Evolutionary conservation across 2,797 vertebrate species (phyloP), one percentile per base, ranked within the genome.

Genomic region (Cirrhinus molitorella): DNA sequence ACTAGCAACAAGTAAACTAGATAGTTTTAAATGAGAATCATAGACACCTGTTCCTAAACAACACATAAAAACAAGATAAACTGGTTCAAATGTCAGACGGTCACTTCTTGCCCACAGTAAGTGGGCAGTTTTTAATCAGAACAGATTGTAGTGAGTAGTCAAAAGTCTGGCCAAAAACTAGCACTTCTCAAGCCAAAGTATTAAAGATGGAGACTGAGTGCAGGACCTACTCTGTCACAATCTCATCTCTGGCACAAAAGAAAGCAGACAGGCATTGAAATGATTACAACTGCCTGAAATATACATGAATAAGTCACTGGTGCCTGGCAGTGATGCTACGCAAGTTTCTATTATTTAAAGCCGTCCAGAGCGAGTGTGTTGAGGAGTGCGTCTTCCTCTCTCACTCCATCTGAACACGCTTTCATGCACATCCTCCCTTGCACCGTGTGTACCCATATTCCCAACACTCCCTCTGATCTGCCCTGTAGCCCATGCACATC

Each of bases 121-220:
- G 61, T 37, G 49, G 49, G 49, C 8, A 34, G 72, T 55, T 55
- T 34, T 74, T 31, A 13, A 63, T 1, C 1, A 23, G 14, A 28
- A 71, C 23, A 25, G 1, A 43, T 23, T 47, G 67, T 45, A 45
- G 37, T 9, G 43, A 47, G n/a, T 47, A 70, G 67, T 23, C 12
- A 7, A 25, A 70, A 16, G 13, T 14, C 40, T 67, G 19, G 21
- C 14, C 34, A 37, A 55, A 74, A 74, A 74, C 72, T 34, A 73
- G 28, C 47, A 73, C 17, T 23, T 45, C 65, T 87, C 40, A 59
- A 61, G 83, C 84, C 79, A 49, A 40, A 55, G 79, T 86, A 93
- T 95, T 93, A 95, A 95, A 95, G 94, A 94, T 95, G 89, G 88
- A 93, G 90, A 89, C 88, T 81, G 91, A 91, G 92, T 93, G 90